These are phyloP conservation scores for Lacerta agilis DNA, from an alignment of 2,797 vertebrate species.

Conservation along the genomic window DNA sequence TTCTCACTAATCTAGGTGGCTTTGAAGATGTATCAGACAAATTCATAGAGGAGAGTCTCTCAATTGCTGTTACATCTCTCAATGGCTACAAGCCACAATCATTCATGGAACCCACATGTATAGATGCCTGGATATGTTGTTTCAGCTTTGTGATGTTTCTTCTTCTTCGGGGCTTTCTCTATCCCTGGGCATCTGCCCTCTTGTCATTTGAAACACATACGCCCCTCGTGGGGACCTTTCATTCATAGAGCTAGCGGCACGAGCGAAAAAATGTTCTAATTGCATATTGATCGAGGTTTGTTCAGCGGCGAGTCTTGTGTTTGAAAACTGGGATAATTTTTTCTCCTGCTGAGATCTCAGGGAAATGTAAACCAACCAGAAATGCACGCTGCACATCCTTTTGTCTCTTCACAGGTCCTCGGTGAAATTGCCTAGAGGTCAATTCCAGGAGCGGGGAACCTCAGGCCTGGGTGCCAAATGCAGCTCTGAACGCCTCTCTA, in stretches of 20 bases:
- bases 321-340: fast-evolving
- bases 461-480: too few species aligned
- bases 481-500: too few species aligned
- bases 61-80: neutral
- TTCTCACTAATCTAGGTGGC: neutral
- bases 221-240: slow-evolving; percentile 22
- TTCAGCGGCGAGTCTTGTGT: neutral
- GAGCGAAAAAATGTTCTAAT: slow-evolving; percentile 32
- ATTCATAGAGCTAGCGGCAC: slow-evolving; percentile 9
- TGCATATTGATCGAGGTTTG: slow-evolving; percentile 9
- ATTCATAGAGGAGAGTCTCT: neutral
- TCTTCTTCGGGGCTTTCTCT: slow-evolving; percentile 4
- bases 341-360: fast-evolving
- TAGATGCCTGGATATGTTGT: too few species aligned
- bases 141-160: neutral
- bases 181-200: neutral
- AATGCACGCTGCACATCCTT: fast-evolving
- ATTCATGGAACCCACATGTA: neutral
- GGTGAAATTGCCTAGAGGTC: neutral
- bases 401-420: neutral
- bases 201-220: neutral
- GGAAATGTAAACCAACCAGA: fast-evolving
- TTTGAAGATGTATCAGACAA: neutral
- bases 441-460: too few species aligned
- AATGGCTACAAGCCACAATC: neutral